These are phyloP conservation scores for Coregonus sp. DNA, from an alignment of 2,797 vertebrate species.

Conservation along the genomic window DNA sequence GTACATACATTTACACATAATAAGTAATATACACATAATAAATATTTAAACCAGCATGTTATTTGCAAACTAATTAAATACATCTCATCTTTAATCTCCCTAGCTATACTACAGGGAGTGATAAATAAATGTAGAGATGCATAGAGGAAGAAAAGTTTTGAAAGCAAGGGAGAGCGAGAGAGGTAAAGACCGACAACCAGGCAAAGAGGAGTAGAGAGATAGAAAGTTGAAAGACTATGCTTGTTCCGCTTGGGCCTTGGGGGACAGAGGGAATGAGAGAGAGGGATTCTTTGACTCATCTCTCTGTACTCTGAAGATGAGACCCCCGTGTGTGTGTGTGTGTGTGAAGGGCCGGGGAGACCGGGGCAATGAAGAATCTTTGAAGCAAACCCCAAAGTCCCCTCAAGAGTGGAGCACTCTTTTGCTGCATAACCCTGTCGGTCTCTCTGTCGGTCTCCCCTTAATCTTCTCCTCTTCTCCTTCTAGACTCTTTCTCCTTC, in stretches of 20 bases:
- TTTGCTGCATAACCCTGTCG: not conserved
- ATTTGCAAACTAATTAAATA: constrained; percentile 37
- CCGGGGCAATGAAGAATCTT: not conserved
- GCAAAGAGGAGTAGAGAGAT: constrained; percentile 6
- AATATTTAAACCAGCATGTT: constrained; percentile 38
- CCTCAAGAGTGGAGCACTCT: not conserved
- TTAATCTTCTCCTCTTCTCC: not conserved
- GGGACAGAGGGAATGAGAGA: constrained; percentile 25
- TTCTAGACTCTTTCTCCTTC: not conserved
- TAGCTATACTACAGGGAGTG: not conserved
- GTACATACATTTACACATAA: constrained; percentile 15
- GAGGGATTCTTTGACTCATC: not conserved
- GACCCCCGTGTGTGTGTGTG: not conserved
- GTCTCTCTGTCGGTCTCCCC: not conserved
- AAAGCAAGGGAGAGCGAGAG: not conserved
- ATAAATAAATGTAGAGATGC: not conserved
- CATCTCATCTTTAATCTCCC: constrained; percentile 21
- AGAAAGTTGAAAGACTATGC: constrained; percentile 6
- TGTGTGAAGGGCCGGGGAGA: not conserved
- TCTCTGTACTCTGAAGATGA: not conserved
- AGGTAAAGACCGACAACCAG: constrained; percentile 7
- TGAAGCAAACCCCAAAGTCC: constrained; percentile 3
- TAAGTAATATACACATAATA: constrained; percentile 18
- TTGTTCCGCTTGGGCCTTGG: constrained; percentile 24
- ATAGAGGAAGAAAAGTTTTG: not conserved